These are phyloP conservation scores for Pyrgilauda ruficollis DNA, from an alignment of 2,113 vertebrate genomes.

Conservation along the genomic window DNA sequence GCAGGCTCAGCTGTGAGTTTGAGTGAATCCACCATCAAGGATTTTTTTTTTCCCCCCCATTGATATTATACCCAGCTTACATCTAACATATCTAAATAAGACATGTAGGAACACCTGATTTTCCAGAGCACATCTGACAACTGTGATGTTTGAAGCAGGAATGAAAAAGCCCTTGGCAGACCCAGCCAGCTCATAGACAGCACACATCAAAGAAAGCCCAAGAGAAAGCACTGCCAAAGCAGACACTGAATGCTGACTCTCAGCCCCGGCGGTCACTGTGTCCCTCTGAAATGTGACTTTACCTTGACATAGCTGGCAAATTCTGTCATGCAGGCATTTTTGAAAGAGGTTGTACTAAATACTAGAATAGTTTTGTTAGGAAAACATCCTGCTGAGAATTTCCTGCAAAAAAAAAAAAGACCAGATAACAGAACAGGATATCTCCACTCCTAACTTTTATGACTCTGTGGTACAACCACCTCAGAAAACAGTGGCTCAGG, in stretches of 20 bases:
- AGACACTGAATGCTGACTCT: not conserved
- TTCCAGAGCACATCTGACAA: not conserved
- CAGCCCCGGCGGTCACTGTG: not conserved
- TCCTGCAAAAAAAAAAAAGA: constrained; percentile 21
- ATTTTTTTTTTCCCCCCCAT: not conserved
- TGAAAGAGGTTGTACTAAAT: constrained; percentile 9
- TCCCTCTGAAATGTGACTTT: not conserved
- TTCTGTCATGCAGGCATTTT: constrained; percentile 41
- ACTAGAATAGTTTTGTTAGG: constrained; percentile 19
- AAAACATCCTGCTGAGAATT: constrained; percentile 63
- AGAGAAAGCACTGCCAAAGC: not conserved
- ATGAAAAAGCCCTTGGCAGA: not conserved
- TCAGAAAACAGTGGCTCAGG: not conserved
- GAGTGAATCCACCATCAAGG: not conserved
- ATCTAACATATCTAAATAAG: not conserved
- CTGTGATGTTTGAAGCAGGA: not conserved
- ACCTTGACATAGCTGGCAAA: constrained; percentile 31
- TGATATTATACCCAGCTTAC: not conserved
- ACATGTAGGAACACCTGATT: not conserved
- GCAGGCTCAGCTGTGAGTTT: not conserved
- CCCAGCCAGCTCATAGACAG: not conserved
- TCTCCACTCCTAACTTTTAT: constrained; percentile 28
- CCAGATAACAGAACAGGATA: constrained; percentile 40
- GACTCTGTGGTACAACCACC: not conserved
- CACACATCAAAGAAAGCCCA: not conserved